Evolutionary conservation across 2,888 invertebrate genomes (phyloP).

Genomic region (Brenthis hecate): DNA sequence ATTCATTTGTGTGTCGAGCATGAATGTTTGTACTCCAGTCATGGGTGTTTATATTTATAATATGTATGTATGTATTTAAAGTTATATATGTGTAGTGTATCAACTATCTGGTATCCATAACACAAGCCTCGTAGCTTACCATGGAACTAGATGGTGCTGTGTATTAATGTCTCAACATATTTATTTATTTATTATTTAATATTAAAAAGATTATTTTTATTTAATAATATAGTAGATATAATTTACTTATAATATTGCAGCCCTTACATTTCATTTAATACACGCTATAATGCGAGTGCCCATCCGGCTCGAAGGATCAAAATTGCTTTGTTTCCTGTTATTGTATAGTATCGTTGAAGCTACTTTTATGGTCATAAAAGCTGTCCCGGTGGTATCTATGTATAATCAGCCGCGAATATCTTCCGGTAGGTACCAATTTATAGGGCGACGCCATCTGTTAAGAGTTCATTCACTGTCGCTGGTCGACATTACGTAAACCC

Average conservation of each 20-base stretch:
- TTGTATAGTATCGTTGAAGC: conserved; percentile 34
- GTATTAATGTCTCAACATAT: too few relatives aligned
- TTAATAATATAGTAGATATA: neutral
- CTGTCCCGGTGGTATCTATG: conserved; percentile 34
- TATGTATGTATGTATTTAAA: too few relatives aligned
- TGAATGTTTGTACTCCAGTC: too few relatives aligned
- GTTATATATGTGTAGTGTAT: too few relatives aligned
- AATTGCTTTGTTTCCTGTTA: conserved; percentile 37
- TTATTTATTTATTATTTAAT: too few relatives aligned
- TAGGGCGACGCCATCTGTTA: conserved; percentile 49
- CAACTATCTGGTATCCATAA: too few relatives aligned
- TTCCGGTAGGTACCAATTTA: conserved; percentile 54
- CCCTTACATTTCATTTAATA: neutral
- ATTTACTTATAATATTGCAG: neutral
- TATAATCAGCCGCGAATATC: conserved; percentile 42
- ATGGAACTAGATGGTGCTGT: too few relatives aligned
- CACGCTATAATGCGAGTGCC: conserved; percentile 26
- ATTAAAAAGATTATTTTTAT: too few relatives aligned
- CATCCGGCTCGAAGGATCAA: conserved; percentile 40
- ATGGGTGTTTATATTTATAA: too few relatives aligned
- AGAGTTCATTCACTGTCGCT: conserved; percentile 49
- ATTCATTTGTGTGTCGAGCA: too few relatives aligned
- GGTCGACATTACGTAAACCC: conserved; percentile 14
- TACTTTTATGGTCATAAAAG: conserved; percentile 29
- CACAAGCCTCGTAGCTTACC: too few relatives aligned